phyloP scores from a whole-genome alignment of 2,797 vertebrate species.

The Sebastes itinus region DNA sequence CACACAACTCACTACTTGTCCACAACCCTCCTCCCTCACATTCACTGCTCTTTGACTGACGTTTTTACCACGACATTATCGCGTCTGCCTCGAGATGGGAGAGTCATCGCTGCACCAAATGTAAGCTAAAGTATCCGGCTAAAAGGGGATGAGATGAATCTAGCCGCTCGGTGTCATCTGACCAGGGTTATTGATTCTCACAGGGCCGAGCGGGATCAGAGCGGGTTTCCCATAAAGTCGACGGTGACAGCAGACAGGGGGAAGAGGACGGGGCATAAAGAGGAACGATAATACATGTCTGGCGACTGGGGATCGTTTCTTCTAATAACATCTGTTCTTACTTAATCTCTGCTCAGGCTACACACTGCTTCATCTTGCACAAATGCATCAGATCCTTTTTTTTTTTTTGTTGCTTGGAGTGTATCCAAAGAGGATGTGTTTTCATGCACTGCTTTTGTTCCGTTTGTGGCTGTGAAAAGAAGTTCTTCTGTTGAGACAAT shows the following conservation, averaged over 20 bases:
- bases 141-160: constrained; percentile 87
- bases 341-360: constrained; percentile 60
- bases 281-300: constrained; percentile 53
- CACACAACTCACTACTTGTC: constrained; percentile 77
- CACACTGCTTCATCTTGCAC: constrained; percentile 30
- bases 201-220: constrained; percentile 87
- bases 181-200: constrained; percentile 90
- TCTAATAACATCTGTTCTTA: constrained; percentile 65
- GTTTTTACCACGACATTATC: constrained; percentile 93
- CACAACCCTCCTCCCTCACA: constrained; percentile 55
- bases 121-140: constrained; percentile 90
- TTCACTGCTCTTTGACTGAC: constrained; percentile 85
- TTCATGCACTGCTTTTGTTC: constrained; percentile 5
- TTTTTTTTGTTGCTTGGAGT: background rate
- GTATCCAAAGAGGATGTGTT: constrained; percentile 26
- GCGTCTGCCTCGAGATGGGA: constrained; percentile 84
- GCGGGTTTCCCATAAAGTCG: constrained; percentile 90
- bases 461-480: constrained; percentile 30
- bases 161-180: constrained; percentile 88
- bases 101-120: constrained; percentile 90
- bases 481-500: constrained; percentile 18
- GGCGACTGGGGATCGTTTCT: constrained; percentile 40
- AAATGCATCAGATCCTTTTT: constrained; percentile 25
- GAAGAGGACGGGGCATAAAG: constrained; percentile 70
- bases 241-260: constrained; percentile 83